These are phyloP conservation scores for Cottoperca gobio DNA, from an alignment of 2,797 vertebrate species.

Conservation along the genomic window DNA sequence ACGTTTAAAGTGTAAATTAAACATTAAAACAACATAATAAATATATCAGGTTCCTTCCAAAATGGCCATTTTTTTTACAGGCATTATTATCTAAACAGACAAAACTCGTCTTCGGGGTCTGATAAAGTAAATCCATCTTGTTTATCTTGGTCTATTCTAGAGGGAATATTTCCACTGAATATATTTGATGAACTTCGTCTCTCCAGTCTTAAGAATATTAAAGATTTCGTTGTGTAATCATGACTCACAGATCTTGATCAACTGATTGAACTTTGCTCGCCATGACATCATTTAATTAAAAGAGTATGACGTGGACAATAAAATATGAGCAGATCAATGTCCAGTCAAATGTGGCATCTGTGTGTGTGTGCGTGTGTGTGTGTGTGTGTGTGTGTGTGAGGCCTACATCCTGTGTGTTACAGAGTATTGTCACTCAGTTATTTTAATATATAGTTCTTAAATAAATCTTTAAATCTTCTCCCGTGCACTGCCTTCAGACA, in stretches of 20 bases:
- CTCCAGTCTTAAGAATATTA: background rate
- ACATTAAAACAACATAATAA: too few relatives aligned
- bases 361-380: background rate
- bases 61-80: too few relatives aligned
- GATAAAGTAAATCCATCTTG: too few relatives aligned
- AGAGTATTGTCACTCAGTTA: background rate
- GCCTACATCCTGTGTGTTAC: background rate
- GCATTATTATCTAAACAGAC: too few relatives aligned
- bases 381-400: background rate
- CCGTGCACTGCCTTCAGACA: background rate
- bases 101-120: too few relatives aligned
- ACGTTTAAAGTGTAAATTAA: too few relatives aligned
- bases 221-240: conserved; percentile 1
- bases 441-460: too few relatives aligned
- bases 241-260: conserved; percentile 13
- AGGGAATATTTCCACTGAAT: too few relatives aligned
- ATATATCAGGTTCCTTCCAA: too few relatives aligned
- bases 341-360: conserved; percentile 22
- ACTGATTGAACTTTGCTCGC: conserved; percentile 51
- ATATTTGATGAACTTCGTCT: too few relatives aligned
- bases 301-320: conserved; percentile 30
- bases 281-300: conserved; percentile 41
- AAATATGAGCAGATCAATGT: conserved; percentile 55
- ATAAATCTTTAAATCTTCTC: conserved; percentile 18
- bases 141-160: too few relatives aligned